Conservation (phyloP, 2,797 vertebrate genomes). For the Orestias chungarensis region DNA sequence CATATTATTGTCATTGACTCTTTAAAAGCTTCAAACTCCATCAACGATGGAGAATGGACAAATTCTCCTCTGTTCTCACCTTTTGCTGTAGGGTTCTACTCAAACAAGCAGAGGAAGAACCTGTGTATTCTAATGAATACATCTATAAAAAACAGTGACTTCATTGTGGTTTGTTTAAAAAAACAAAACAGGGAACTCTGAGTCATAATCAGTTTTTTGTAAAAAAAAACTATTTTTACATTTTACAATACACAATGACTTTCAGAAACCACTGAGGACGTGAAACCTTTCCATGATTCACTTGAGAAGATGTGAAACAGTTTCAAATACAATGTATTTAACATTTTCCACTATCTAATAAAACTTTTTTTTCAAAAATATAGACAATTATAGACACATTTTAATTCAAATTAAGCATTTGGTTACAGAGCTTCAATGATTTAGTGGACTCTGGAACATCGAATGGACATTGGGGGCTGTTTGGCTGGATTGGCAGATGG, state of each 20-base stretch:
- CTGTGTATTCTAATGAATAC: neutral
- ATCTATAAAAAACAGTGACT: neutral
- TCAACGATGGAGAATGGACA: conserved; percentile 67
- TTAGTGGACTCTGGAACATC: too few relatives aligned
- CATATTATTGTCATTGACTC: conserved; percentile 42
- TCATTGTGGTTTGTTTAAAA: neutral
- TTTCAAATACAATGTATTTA: neutral
- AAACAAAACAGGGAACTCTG: neutral
- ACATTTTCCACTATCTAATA: too few relatives aligned
- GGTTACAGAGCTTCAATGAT: too few relatives aligned
- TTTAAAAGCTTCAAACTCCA: conserved; percentile 27
- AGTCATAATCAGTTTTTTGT: neutral
- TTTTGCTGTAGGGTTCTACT: conserved; percentile 5
- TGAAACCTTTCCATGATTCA: neutral
- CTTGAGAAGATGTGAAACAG: neutral
- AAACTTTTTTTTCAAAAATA: neutral
- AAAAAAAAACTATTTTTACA: neutral
- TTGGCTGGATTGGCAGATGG: too few relatives aligned
- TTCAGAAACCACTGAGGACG: neutral
- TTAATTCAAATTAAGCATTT: too few relatives aligned
- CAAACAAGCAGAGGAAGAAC: conserved; percentile 18
- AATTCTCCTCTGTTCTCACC: conserved; percentile 43
- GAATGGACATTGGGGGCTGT: too few relatives aligned
- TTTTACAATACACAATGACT: neutral
- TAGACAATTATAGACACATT: too few relatives aligned